Evolutionary conservation across 2,797 vertebrate species (phyloP).

Genomic region (Ctenochaetus hawaiiensis): DNA sequence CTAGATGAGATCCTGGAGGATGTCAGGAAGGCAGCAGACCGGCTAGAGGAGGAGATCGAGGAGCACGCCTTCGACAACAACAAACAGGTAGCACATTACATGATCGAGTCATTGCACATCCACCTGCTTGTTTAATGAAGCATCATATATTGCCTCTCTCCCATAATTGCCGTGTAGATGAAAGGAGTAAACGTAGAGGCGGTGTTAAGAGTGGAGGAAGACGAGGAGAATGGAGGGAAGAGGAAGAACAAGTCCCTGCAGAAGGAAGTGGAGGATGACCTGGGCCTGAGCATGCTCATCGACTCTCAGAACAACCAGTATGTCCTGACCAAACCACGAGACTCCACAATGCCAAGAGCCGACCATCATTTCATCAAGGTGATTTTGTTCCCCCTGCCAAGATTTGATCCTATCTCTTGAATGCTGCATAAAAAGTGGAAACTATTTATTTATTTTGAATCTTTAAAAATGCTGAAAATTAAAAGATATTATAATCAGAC

Average conservation of each 20-base stretch:
- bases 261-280: conserved; percentile 88
- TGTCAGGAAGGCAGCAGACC: conserved; percentile 95
- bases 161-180: conserved; percentile 79
- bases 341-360: conserved; percentile 95
- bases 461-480: neutral
- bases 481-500: fast-evolving
- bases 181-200: conserved; percentile 97
- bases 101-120: neutral
- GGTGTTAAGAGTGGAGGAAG: conserved; percentile 94
- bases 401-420: neutral
- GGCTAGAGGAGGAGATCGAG: conserved; percentile 95
- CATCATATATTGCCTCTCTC: neutral
- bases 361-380: conserved; percentile 98
- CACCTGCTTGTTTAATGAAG: too few relatives aligned
- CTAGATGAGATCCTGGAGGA: conserved; percentile 97
- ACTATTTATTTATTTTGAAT: neutral
- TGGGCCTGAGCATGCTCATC: conserved; percentile 98
- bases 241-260: conserved; percentile 89
- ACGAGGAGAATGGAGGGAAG: conserved; percentile 88
- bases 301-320: conserved; percentile 99
- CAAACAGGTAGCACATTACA: conserved; percentile 83
- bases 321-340: conserved; percentile 95
- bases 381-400: conserved; percentile 5
- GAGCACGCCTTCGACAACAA: conserved; percentile 98
- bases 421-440: neutral